Base-by-base conservation (phyloP, 2,113 vertebrate species). In the Smithornis capensis region DNA sequence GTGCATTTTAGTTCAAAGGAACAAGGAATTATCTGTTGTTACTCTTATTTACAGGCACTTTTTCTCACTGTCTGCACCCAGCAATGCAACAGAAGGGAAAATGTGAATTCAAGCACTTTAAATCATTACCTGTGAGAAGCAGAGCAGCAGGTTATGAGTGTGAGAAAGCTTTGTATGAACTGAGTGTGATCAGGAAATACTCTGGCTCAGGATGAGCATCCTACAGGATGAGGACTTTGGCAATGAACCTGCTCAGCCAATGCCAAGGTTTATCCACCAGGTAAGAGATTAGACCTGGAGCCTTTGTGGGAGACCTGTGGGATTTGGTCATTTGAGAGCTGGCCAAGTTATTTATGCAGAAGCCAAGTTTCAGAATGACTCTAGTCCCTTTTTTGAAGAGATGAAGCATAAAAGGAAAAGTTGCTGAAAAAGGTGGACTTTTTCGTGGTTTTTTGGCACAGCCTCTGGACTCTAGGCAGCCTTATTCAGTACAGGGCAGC, bases 271-370 rank as follows among this genome's bases (percentile, higher is more conserved):
- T 19, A 31, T 29, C 42, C 29, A 12, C 25, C 10, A 33, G 23
- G 14, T 31, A 7, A 5, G 60, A 55, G 56, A 5, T 19, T 21
- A 9, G 28, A 33, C 31, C 25, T 15, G 25, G 55, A 42, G 22
- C 23, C 62, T 53, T 47, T 1, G 0, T 12, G 42, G n/a, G 47
- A 82, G 19, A 23, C 2, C 3, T 52, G 59, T 0, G 0, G 6
- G 29, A 47, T 45, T 17, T 62, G n/a, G 49, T 19, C 7, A 7
- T 24, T 40, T 42, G n/a, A 37, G 49, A 73, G 31, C 27, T 67
- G 60, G 17, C 31, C 19, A 12, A 50, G 52, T 44, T 76, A 22
- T 29, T 45, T 7, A 8, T 5, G 37, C 35, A 37, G 53, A 33
- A 68, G 23, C 17, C 42, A 14, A 63, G n/a, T 52, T 89, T 77